Evolutionary conservation across 2,797 vertebrate species (phyloP).

Genomic region (Alfaro cultratus): DNA sequence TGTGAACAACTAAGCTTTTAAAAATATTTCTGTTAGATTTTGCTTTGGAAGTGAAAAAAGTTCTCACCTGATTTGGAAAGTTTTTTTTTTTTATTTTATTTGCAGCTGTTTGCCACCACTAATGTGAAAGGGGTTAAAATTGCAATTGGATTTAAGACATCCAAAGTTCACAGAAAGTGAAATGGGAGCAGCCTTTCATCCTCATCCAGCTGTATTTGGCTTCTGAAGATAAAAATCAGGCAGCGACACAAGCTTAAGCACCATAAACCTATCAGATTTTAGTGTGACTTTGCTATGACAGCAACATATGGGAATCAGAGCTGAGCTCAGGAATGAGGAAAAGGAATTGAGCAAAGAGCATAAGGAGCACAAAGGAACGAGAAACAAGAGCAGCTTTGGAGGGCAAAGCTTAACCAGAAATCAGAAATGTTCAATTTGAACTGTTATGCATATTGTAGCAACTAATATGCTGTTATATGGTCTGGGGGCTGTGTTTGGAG

Average conservation of each 20-base stretch:
- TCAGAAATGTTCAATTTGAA: constrained; percentile 68
- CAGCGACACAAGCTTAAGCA: constrained; percentile 44
- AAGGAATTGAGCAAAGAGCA: constrained; percentile 14
- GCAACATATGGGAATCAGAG: constrained; percentile 52
- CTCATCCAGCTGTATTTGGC: constrained; percentile 62
- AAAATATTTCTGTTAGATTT: constrained; percentile 23
- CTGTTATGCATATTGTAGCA: constrained; percentile 45
- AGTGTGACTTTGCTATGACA: constrained; percentile 53
- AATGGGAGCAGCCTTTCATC: constrained; percentile 53
- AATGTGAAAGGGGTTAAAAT: background rate
- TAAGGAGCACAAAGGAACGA: constrained; percentile 8
- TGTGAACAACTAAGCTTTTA: constrained; percentile 15
- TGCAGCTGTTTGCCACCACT: background rate
- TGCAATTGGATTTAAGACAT: constrained; percentile 23
- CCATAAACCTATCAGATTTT: constrained; percentile 40
- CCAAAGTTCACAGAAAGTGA: constrained; percentile 44
- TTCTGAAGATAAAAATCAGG: constrained; percentile 62
- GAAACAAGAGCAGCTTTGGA: constrained; percentile 18
- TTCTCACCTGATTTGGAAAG: constrained; percentile 5
- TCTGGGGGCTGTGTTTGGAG: constrained; percentile 69
- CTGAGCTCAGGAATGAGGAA: constrained; percentile 36
- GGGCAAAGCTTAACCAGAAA: constrained; percentile 47
- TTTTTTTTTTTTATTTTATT: background rate
- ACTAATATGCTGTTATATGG: constrained; percentile 70
- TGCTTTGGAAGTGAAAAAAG: background rate